Evolutionary conservation across 2,888 invertebrate genomes (phyloP).

Genomic region (Noctua janthina): DNA sequence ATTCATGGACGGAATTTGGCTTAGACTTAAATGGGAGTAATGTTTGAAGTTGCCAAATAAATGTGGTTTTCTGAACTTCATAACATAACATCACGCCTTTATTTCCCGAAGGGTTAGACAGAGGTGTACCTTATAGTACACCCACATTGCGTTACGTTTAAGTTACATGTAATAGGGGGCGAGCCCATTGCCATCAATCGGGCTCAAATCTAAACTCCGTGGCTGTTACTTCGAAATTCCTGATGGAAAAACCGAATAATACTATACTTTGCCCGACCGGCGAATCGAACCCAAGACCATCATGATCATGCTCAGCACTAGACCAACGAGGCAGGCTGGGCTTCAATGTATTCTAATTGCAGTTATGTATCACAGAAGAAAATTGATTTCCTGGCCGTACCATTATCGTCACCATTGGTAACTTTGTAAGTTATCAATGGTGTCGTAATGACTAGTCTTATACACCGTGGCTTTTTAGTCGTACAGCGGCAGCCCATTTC

Average conservation of each 20-base stretch:
- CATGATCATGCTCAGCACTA: not conserved
- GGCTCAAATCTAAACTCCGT: not conserved
- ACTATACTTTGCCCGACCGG: not conserved
- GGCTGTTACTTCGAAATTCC: not conserved
- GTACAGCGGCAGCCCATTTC: too few relatives aligned
- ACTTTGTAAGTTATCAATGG: not conserved
- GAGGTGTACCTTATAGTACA: not conserved
- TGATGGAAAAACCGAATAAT: not conserved
- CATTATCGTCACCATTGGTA: too few relatives aligned
- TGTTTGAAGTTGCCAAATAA: slow-evolving; percentile 1
- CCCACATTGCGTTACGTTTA: not conserved
- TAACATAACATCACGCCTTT: not conserved
- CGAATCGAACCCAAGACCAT: not conserved
- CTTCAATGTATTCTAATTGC: too few relatives aligned
- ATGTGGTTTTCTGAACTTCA: not conserved
- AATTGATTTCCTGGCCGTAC: too few relatives aligned
- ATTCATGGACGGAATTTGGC: not conserved
- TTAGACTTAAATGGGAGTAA: not conserved
- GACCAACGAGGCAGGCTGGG: not conserved
- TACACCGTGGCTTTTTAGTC: too few relatives aligned
- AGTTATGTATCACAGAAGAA: too few relatives aligned
- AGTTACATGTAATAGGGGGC: not conserved
- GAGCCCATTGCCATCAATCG: not conserved
- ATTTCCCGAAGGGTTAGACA: not conserved
- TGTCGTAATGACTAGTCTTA: not conserved